Conservation (phyloP, 2,888 invertebrate genomes). For the Miltochrista miniata region DNA sequence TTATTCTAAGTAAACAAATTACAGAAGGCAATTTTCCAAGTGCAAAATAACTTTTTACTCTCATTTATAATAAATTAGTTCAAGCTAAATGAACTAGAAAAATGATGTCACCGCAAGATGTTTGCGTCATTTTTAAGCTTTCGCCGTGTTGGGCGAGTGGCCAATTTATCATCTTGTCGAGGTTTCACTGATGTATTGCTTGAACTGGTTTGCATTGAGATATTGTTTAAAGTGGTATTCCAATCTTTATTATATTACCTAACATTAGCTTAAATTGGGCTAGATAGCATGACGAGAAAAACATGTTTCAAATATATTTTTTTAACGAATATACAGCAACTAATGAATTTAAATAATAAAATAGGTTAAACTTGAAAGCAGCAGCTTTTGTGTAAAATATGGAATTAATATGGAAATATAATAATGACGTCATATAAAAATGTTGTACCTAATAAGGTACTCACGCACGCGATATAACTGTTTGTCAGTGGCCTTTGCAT, state of each 20-base stretch:
- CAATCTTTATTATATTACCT: no score
- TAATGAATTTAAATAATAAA: neutral
- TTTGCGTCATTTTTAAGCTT: conserved; percentile 42
- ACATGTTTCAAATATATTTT: no score
- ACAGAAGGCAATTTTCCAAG: conserved; percentile 21
- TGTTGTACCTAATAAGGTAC: conserved; percentile 38
- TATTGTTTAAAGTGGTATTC: conserved; percentile 29
- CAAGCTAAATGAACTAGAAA: conserved; percentile 47
- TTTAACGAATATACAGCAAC: no score
- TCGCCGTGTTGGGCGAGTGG: conserved; percentile 14
- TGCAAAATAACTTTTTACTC: conserved; percentile 26
- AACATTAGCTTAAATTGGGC: no score
- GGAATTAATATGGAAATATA: conserved; percentile 7
- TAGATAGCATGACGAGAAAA: no score
- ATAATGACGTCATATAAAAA: conserved; percentile 31
- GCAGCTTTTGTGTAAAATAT: conserved; percentile 1
- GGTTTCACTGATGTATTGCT: conserved; percentile 47
- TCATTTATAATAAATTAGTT: conserved; percentile 40
- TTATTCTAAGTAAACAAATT: conserved; percentile 23
- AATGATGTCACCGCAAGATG: conserved; percentile 40
- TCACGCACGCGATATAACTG: conserved; percentile 57
- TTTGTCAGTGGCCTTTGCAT: conserved; percentile 48
- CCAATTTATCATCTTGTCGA: conserved; percentile 52
- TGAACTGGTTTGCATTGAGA: conserved; percentile 33
- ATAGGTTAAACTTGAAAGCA: neutral